Evolutionary conservation across 2,888 invertebrate genomes (phyloP), one percentile per base, ranked within the genome.

Genomic region (Heliconius cydno): DNA sequence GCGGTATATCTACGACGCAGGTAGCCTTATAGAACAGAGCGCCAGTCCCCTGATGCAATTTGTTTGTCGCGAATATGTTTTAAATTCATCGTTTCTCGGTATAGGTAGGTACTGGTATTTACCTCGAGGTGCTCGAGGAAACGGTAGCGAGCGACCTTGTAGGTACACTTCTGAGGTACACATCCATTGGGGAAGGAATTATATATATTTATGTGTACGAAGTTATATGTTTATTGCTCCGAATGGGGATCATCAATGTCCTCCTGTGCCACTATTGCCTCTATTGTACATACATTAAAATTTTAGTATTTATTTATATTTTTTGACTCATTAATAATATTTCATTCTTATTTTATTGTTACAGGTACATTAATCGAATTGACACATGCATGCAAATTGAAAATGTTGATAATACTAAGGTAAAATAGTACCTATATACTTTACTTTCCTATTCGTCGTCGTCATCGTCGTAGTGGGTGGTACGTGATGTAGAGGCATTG

Each of bases 91-190:
- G 73, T 38, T 79, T 79, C 78, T 79, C 68, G n/a, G 78, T 79
- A 79, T 38, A 41, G 67, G 74, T 46, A 38, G 66, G 74, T 57
- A 19, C 68, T 70, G 68, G 63, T 73, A 66, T 80, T 80, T 77
- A 85, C 85, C 84, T 78, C 82, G 80, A 67, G 76, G 76, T 78
- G 77, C 76, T 80, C 57, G 57, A 79, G 81, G 81, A 83, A 82
- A 80, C 79, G 57, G 57, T 34, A 73, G 77, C 79, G 76, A n/a
- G n/a, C 86, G 88, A 86, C 88, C 89, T 89, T 88, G 63, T 77
- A 66, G 67, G 65, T 75, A 75, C 74, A 60, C 46, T 70, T 28
- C 46, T 52, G 28, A n/a, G 22, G 57, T 57, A 57, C 71, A 52
- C 30, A 30, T 72, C 25, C 57, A 10, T 30, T 5, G 57, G 71